Base-by-base conservation (phyloP, 2,797 vertebrate genomes). In the Rhadinocentrus ornatus region DNA sequence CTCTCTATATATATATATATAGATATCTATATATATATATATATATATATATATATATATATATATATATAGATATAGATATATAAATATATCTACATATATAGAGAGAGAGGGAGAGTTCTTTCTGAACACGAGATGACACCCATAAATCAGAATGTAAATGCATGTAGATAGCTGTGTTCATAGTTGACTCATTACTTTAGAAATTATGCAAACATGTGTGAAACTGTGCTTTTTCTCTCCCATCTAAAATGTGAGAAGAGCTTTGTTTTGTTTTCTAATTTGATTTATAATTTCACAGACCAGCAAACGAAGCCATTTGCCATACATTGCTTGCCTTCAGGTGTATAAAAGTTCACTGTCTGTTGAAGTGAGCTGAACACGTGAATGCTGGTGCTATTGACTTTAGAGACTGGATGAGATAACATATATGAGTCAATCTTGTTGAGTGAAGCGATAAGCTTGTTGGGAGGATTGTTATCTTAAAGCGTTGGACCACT, bases 361-460 rank as follows among this genome's bases (percentile, higher is more conserved):
- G 34, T 50, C 52, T 1, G 29, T 27, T 54, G 48, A 65, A 44
- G 27, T 48, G 60, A 70, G 54, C 41, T 44, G 68, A 78, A 85
- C 77, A 84, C 22, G 76, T 88, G 84, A 88, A 60, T 2, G 22
- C 62, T 20, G 35, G 41, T 2, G 61, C 63, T 75, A 78, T 68
- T 75, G 69, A 78, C 77, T 75, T 57, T 44, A 3, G 57, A 52
- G 62, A 39, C 61, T 52, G 56, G 13, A 67, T 20, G 66, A 86
- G 86, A 92, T 92, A 86, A 83, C 59, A 0, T 16, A 0, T 71
- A 61, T 84, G 85, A 87, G 80, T 88, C 83, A 85, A 80, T 90
- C 80, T 81, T 65, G 67, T 74, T 53, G 62, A 81, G 69, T 71
- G 66, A 61, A 22, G 73, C 75, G 92, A 93, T 93, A 91, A 91